Base-by-base conservation (phyloP, 2,113 vertebrate species). In the Oenanthe melanoleuca region DNA sequence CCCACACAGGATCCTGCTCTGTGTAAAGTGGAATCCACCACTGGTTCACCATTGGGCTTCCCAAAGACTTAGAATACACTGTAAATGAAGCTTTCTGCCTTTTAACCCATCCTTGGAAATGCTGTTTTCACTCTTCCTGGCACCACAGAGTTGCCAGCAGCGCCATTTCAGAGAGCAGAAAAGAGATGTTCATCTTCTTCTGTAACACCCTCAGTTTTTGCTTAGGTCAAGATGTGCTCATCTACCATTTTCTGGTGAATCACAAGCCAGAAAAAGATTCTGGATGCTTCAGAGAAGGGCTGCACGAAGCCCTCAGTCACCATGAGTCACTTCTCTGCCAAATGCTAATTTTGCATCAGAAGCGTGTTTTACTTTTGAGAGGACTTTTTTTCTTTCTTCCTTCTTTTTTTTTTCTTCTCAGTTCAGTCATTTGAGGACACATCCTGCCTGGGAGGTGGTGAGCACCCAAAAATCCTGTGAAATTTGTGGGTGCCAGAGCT, bases 331-430 rank as follows among this genome's bases (percentile, higher is more conserved):
- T 95, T 75, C 66, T 92, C 91, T 81, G 78, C 89, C 86, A 89
- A 93, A 44, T 87, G 80, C 89, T 95, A 89, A 91, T 95, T 97
- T 89, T 95, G 95, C 57, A 92, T 75, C 89, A 82, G 82, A 95
- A 92, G 64, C 49, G 23, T 66, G 69, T 95, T 96, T 95, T 82
- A 80, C 88, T 79, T 95, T 77, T 60, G 65, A 93, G 72, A 74
- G 12, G 44, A 55, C 5, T 42, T 59, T 45, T n/a, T 57, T 34
- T 4, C 14, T 31, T 25, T 1, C 7, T 7, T 25, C 45, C 38
- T 31, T 18, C 26, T 42, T 44, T 33, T 19, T 38, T 80, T 23
- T 33, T 31, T 4, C 31, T 42, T 56, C 63, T 86, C 55, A 28
- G 38, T 42, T 93, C 87, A 79, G 77, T 73, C 93, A 70, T 93